Percentiles rank a stretch among this genome's conserved stretches.
These are phyloP conservation scores for Caenorhabditis drosophilae DNA, from an alignment of 2,888 invertebrate genomes.

Conservation along the genomic window DNA sequence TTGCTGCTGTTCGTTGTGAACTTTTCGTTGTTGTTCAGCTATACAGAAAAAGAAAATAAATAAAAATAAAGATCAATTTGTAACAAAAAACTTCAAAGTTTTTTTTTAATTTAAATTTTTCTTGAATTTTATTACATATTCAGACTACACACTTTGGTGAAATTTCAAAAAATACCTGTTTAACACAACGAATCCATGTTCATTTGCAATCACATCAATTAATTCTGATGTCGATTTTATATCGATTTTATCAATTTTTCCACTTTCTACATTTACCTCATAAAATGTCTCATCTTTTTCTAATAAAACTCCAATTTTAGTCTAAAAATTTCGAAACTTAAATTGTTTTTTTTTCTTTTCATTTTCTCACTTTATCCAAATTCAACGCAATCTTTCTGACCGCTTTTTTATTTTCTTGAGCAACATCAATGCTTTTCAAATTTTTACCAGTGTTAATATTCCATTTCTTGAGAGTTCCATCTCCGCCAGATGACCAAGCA, in stretches of 20 bases:
- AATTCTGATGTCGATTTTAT: neutral
- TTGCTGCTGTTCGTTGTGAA: no score
- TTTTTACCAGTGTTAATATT: slow-evolving; percentile 5
- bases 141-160: no score
- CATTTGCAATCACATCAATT: slow-evolving; percentile 11
- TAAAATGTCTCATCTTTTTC: slow-evolving; percentile 10
- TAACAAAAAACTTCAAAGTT: no score
- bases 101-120: no score
- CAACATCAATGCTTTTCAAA: neutral
- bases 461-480: slow-evolving; percentile 32
- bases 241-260: neutral
- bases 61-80: no score
- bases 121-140: no score
- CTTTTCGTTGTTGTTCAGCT: no score
- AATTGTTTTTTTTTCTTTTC: neutral
- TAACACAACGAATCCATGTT: slow-evolving; percentile 12
- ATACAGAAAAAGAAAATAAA: no score
- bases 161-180: slow-evolving; percentile 5
- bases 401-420: slow-evolving; percentile 4
- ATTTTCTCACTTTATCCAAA: neutral
- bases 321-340: neutral
- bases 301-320: slow-evolving; percentile 3
- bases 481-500: slow-evolving; percentile 44
- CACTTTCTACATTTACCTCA: neutral
- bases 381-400: slow-evolving; percentile 20